Base-by-base conservation (phyloP, 2,113 vertebrate genomes). In the Catharus fuscescens region DNA sequence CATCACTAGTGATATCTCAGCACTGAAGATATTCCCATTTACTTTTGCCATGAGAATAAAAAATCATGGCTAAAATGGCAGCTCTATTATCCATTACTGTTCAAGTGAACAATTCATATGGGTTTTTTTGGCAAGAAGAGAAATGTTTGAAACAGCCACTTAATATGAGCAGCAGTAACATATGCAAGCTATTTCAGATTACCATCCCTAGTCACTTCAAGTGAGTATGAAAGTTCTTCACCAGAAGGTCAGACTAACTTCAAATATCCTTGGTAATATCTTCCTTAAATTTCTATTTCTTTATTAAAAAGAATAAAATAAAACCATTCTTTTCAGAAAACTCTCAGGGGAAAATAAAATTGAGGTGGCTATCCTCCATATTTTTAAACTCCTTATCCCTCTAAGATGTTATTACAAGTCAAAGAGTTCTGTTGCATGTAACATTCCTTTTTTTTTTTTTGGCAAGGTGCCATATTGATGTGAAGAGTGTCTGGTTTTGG, bases 401-500 rank as follows among this genome's bases (percentile, higher is more conserved):
- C 9, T 61, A 29, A 66, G 3, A 9, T n/a, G 7, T 38, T 31
- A n/a, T 52, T 44, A 19, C 23, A 59, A 64, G 31, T 19, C 10
- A 59, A 86, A 86, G 6, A 2, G 5, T 34, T 47, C 20, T 34
- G 5, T 17, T 83, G 24, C 17, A 38, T 38, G 38, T 8, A 38
- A 66, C 7, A 4, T 76, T 71, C 19, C 23, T 16, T 17, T 40
- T 18, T 25, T 15, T 26, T 12, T 13, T 38, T 38, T 38, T 38
- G 38, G 38, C 11, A 11, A 64, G 42, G 5, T 78, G 17, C 6
- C 18, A 11, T 11, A 71, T 56, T 12, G 17, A 42, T 86, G 40
- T 9, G 26, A 42, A 48, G 13, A 70, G 1, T 15, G 11, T 1
- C 0, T 42, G n/a, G 0, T 24, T 90, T 73, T 21, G 3, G 12